Conservation (phyloP, 1,140 invertebrate species). For the Eupeodes corollae region DNA sequence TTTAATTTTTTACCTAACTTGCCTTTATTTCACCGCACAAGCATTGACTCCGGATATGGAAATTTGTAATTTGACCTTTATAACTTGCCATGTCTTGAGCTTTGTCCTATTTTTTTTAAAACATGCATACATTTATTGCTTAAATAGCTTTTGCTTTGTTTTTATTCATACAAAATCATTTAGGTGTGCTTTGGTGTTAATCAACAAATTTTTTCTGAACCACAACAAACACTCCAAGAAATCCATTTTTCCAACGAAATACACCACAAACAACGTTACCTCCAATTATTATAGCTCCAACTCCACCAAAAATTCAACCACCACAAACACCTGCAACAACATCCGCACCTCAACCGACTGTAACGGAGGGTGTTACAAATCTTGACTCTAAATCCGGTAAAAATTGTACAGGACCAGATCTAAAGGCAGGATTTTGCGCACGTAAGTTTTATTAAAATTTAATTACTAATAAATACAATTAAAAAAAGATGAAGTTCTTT, state of each 20-base stretch:
- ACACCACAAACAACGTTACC: conserved; percentile 9
- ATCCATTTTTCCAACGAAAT: conserved; percentile 19
- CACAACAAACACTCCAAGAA: not conserved
- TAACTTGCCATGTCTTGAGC: too few species aligned
- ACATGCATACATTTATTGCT: too few species aligned
- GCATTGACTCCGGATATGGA: too few species aligned
- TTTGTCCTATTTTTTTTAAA: too few species aligned
- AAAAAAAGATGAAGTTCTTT: too few species aligned
- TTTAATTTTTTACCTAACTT: too few species aligned
- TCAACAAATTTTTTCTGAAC: not conserved
- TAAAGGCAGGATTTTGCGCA: conserved; percentile 17
- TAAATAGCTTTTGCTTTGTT: not conserved
- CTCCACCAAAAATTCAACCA: conserved; percentile 8
- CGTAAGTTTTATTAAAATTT: conserved; percentile 20
- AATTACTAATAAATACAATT: too few species aligned
- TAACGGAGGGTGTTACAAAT: conserved; percentile 7
- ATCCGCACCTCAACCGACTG: too few species aligned
- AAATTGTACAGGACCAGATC: conserved; percentile 19
- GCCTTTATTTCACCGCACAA: too few species aligned
- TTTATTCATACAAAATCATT: not conserved
- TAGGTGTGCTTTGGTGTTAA: not conserved
- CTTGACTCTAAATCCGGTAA: conserved; percentile 7
- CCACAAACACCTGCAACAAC: conserved; percentile 7
- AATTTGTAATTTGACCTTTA: too few species aligned
- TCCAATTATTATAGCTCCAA: not conserved